phyloP scores from a whole-genome alignment of 2,113 vertebrate genomes.

The Atherinomorus stipes region DNA sequence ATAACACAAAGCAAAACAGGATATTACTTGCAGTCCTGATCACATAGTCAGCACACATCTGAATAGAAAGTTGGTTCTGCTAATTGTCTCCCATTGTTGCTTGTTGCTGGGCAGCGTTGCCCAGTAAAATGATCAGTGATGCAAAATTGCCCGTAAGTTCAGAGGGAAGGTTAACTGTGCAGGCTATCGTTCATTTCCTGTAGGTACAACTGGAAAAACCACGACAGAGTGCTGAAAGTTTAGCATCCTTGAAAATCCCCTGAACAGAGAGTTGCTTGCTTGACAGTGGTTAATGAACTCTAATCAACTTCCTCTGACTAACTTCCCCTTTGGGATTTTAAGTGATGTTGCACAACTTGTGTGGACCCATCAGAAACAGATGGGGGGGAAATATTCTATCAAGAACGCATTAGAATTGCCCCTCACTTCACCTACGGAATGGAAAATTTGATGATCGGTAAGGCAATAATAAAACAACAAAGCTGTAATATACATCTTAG shows the following conservation, averaged over 20 bases:
- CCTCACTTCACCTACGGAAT: background rate
- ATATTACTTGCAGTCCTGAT: conserved; percentile 5
- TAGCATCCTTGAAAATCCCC: conserved; percentile 4
- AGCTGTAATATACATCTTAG: too few species aligned
- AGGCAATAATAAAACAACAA: too few species aligned
- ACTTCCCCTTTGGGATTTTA: conserved; percentile 14
- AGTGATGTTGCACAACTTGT: background rate
- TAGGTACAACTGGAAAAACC: background rate
- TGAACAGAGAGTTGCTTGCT: background rate
- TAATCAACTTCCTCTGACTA: conserved; percentile 9
- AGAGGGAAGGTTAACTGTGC: background rate
- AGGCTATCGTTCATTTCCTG: background rate
- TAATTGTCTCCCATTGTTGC: conserved; percentile 37
- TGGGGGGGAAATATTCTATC: background rate
- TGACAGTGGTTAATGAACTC: conserved; percentile 8
- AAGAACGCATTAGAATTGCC: background rate
- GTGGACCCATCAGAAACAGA: background rate
- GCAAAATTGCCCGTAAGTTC: background rate
- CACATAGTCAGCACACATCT: conserved; percentile 6
- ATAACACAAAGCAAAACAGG: conserved; percentile 21
- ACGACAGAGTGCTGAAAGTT: background rate
- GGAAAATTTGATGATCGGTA: too few species aligned
- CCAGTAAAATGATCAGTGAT: background rate
- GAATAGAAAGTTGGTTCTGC: conserved; percentile 9
- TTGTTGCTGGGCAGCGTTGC: conserved; percentile 15